phyloP scores from a whole-genome alignment of 2,888 invertebrate genomes.

The Fragum sueziense region DNA sequence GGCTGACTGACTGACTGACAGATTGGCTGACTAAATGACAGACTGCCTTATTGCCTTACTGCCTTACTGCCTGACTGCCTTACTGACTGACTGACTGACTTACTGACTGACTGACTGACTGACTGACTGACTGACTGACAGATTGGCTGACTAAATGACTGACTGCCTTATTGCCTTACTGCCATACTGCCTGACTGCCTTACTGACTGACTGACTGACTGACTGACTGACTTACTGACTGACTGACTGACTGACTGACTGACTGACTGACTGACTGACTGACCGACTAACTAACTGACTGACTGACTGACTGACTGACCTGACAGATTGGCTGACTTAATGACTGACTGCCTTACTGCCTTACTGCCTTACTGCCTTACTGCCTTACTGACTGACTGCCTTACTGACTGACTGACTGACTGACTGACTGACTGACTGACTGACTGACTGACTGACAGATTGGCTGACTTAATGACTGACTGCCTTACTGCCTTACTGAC shows the following conservation, averaged over 20 bases:
- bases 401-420: neutral
- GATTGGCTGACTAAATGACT: no score
- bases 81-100: neutral
- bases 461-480: neutral
- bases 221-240: conserved; percentile 3
- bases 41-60: no score
- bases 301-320: no score
- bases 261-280: no score
- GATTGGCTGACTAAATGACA: no score
- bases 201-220: neutral
- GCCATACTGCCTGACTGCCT: neutral
- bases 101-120: neutral
- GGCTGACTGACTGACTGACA: no score
- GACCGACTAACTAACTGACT: no score
- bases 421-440: neutral
- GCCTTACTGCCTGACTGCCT: neutral
- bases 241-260: conserved; percentile 3
- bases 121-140: conserved; percentile 7
- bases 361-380: neutral
- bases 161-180: no score
- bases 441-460: neutral
- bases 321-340: neutral
- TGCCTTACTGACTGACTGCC: neutral
- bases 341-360: conserved; percentile 6
- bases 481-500: neutral